A percentile compares a stretch with the other conserved stretches of the same genome.
phyloP scores from a whole-genome alignment of 2,888 invertebrate genomes.

The Phortica magna region DNA sequence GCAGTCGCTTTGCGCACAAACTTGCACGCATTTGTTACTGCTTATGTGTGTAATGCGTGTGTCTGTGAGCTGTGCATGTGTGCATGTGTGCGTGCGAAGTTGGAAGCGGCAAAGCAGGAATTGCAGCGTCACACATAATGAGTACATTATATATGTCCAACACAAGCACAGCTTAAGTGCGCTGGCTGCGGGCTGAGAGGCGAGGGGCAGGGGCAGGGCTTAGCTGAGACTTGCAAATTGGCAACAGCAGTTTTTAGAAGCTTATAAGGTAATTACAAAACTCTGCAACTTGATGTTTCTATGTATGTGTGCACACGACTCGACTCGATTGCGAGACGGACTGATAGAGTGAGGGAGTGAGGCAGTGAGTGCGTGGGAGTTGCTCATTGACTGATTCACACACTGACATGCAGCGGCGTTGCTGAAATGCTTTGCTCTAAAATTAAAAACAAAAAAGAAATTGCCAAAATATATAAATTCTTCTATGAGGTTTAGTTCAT shows the following conservation, averaged over 20 bases:
- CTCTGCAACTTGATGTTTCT: not conserved
- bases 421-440: too few relatives aligned
- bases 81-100: not conserved
- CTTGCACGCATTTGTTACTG: constrained; percentile 24
- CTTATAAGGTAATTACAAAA: constrained; percentile 28
- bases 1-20: not conserved
- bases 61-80: constrained; percentile 21
- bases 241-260: constrained; percentile 3
- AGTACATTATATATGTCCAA: not conserved
- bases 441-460: too few relatives aligned
- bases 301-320: too few relatives aligned
- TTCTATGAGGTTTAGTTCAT: too few relatives aligned
- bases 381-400: too few relatives aligned
- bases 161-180: not conserved
- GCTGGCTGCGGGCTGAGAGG: not conserved
- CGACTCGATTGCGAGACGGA: too few relatives aligned
- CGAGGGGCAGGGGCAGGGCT: not conserved
- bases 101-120: constrained; percentile 29
- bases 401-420: too few relatives aligned
- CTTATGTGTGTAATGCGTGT: constrained; percentile 10
- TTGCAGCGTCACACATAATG: not conserved
- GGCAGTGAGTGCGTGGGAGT: too few relatives aligned
- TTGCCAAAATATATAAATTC: too few relatives aligned
- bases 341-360: too few relatives aligned
- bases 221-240: constrained; percentile 1